Conservation (phyloP, 2,113 vertebrate genomes). For the Syrrhaptes paradoxus region DNA sequence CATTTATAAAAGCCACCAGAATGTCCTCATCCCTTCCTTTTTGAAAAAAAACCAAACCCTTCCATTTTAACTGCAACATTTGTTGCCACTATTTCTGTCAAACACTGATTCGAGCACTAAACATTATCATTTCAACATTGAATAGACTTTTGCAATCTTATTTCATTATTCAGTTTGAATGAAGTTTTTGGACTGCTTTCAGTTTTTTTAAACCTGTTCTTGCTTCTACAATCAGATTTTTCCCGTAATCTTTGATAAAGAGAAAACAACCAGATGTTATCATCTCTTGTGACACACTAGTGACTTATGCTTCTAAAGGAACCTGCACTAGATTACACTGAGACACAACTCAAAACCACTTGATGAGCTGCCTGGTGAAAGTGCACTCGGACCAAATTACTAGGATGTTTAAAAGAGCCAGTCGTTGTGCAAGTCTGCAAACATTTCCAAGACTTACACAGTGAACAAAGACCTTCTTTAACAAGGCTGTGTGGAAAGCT, state of each 20-base stretch:
- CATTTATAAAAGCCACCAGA: background rate
- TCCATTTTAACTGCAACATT: background rate
- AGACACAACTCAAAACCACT: rapidly evolving
- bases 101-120: background rate
- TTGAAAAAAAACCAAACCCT: background rate
- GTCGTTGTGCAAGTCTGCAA: background rate
- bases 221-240: background rate
- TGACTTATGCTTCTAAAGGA: background rate
- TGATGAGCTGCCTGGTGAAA: background rate
- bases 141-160: background rate
- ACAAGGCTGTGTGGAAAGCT: background rate
- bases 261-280: background rate
- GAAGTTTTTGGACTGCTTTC: background rate
- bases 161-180: background rate
- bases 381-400: background rate
- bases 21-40: background rate
- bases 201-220: background rate
- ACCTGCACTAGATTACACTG: background rate
- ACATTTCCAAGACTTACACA: background rate
- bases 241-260: background rate
- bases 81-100: background rate
- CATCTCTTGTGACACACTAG: background rate
- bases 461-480: background rate
- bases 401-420: background rate
- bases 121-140: background rate